Base-by-base conservation (phyloP, 1,140 invertebrate species). In the Rhagoletis zephyria region DNA sequence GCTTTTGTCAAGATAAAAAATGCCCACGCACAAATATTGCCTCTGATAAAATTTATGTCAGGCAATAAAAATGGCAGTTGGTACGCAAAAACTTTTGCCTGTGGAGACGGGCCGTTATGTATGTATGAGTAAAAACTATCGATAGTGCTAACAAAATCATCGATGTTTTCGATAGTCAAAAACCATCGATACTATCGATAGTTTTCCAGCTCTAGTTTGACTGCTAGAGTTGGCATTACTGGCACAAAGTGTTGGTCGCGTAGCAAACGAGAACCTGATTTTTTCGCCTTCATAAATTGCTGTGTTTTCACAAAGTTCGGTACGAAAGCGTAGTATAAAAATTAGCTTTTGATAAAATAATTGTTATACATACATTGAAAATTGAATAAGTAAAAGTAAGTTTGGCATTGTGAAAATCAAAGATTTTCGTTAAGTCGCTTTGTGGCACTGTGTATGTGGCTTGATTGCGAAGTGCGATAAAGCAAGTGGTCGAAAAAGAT, bases 231-330 rank as follows among this genome's bases (percentile, higher is more conserved):
- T 51, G 74, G 45, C 74, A 77, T 16, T 56, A 77, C 14, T 56
- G 48, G 16, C 74, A 77, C 74, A 77, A 77, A 77, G 74, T 77
- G n/a, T 56, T 77, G 74, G 74, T 77, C 48, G 45, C 7, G 48
- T 51, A 51, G n/a, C 4, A 51, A 77, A 56, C 40, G 42, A 56
- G 74, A 51, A 77, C 14, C 16, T 6, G 16, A 51, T n/a, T 51
- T 77, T 77, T 77, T 77, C 74, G 48, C 45, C n/a, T 77, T 77
- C 74, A 77, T 51, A 77, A 77, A 77, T 77, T 56, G 74, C 74
- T 77, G 16, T 77, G 74, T 56, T 77, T 77, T 56, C 74, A 77
- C 16, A 51, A 77, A 77, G 48, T 77, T 77, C 45, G 42, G 74
- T 51, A 7, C 48, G 48, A 56, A 45, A 51, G n/a, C 51, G 6